Conservation (phyloP, 37 sponge, comb jelly and placozoan species). For the Aplysina aerophoba region DNA sequence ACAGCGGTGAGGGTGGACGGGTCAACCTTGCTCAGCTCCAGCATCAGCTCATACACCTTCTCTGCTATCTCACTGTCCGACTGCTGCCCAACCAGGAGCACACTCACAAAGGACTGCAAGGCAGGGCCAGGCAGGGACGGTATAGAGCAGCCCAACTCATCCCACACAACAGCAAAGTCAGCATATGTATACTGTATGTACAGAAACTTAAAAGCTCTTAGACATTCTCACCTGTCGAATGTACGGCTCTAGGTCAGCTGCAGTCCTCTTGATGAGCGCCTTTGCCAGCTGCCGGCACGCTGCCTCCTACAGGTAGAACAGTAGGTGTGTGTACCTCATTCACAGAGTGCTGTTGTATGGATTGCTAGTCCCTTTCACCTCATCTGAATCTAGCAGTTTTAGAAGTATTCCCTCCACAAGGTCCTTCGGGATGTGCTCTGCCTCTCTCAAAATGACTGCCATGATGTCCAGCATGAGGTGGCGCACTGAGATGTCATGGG, state of each 20-base stretch:
- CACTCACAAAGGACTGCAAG: conserved; percentile 77
- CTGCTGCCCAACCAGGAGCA: conserved; percentile 67
- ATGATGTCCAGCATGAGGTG: conserved; percentile 72
- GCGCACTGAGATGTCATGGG: conserved; percentile 61
- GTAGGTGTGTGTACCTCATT: no score
- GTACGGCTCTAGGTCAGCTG: conserved; percentile 78
- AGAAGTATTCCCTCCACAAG: conserved; percentile 56
- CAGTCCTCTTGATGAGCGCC: conserved; percentile 69
- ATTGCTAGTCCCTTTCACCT: conserved; percentile 31
- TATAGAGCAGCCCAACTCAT: no score
- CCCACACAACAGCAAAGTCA: no score
- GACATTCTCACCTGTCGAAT: conserved; percentile 65
- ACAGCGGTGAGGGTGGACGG: conserved; percentile 78
- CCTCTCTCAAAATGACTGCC: conserved; percentile 70
- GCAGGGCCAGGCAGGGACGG: no score
- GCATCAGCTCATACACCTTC: conserved; percentile 76
- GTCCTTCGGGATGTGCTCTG: conserved; percentile 74
- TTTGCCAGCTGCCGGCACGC: no score
- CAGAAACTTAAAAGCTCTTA: no score
- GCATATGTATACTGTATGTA: no score
- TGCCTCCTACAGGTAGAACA: no score
- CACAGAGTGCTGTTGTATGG: no score
- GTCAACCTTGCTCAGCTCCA: conserved; percentile 75
- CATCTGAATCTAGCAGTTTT: conserved; percentile 51
- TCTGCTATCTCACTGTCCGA: conserved; percentile 80